Conservation (phyloP, 2,797 vertebrate genomes). For the Alosa sapidissima region DNA sequence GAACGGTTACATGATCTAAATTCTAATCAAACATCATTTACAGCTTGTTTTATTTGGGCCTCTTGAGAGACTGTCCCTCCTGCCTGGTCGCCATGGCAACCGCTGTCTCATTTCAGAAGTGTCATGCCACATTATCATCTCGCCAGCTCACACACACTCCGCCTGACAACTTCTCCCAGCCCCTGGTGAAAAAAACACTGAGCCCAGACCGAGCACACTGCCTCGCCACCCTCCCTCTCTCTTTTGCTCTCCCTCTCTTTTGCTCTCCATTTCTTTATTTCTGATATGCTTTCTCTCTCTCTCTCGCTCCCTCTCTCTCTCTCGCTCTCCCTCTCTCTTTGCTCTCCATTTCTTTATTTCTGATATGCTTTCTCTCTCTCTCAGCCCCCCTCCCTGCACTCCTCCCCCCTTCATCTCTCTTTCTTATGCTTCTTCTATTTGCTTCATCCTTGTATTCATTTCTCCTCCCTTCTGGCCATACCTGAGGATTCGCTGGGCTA, state of each 20-base stretch:
- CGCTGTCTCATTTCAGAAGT: slow-evolving; percentile 99
- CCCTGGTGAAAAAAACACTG: slow-evolving; percentile 79
- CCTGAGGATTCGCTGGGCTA: slow-evolving; percentile 16
- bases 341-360: neutral
- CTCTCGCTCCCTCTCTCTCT: slow-evolving; percentile 46
- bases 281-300: slow-evolving; percentile 28
- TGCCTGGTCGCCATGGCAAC: slow-evolving; percentile 95
- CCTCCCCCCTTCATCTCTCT: slow-evolving; percentile 14
- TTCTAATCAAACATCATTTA: slow-evolving; percentile 99
- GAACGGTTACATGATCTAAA: slow-evolving; percentile 95
- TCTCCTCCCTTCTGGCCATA: slow-evolving; percentile 29
- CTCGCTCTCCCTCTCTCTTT: slow-evolving; percentile 38
- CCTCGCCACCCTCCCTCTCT: slow-evolving; percentile 45
- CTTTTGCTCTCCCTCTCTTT: slow-evolving; percentile 38
- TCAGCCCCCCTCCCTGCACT: slow-evolving; percentile 35
- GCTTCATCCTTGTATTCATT: slow-evolving; percentile 42
- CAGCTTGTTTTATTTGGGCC: slow-evolving; percentile 98
- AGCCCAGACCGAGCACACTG: slow-evolving; percentile 21
- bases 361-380: slow-evolving; percentile 24
- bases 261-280: neutral
- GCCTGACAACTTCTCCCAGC: slow-evolving; percentile 93
- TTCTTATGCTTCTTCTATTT: slow-evolving; percentile 35
- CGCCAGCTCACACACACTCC: slow-evolving; percentile 87
- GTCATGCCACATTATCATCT: slow-evolving; percentile 99
- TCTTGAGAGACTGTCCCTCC: slow-evolving; percentile 91